Evolutionary conservation across 2,113 vertebrate species (phyloP).

Genomic region (Apteryx owenii): DNA sequence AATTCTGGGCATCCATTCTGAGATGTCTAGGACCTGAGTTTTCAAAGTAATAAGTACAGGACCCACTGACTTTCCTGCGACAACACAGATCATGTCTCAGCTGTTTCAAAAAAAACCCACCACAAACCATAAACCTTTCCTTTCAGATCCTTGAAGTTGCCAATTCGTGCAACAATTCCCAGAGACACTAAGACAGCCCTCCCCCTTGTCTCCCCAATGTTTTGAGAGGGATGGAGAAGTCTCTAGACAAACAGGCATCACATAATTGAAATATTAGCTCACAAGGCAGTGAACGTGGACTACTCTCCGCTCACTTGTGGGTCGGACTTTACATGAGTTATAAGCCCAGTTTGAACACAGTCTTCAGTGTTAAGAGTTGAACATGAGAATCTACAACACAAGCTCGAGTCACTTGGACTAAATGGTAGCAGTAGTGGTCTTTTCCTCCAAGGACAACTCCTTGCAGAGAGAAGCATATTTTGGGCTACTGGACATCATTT

Average conservation of each 20-base stretch:
- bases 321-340: fast-evolving
- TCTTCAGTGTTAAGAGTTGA: not conserved
- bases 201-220: not conserved
- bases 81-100: not conserved
- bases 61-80: not conserved
- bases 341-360: not conserved
- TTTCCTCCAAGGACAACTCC: not conserved
- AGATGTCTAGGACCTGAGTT: not conserved
- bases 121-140: not conserved
- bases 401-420: not conserved
- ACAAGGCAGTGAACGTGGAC: not conserved
- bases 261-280: not conserved
- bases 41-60: not conserved
- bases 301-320: not conserved
- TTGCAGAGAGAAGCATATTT: not conserved
- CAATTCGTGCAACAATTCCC: not conserved
- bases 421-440: not conserved
- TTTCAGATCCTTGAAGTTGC: not conserved
- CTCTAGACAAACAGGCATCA: not conserved
- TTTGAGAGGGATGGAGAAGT: not conserved
- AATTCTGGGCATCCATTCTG: not conserved
- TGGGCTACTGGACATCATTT: not conserved
- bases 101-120: not conserved
- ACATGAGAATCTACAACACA: not conserved
- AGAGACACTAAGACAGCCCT: not conserved